phyloP scores from a whole-genome alignment of 2,113 vertebrate genomes.

The Macrotus californicus region DNA sequence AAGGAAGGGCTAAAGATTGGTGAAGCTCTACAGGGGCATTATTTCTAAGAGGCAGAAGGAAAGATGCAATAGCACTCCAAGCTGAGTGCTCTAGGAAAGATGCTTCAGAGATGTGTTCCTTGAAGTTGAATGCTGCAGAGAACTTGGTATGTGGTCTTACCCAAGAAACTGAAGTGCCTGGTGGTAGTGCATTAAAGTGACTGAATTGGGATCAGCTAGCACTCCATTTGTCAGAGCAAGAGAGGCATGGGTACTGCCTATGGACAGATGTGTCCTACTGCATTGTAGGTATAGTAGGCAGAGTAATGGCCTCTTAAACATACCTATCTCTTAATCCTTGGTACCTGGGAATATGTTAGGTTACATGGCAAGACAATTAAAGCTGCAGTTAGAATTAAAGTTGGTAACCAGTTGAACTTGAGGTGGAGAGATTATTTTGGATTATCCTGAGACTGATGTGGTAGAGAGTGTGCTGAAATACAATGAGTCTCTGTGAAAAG shows the following conservation, averaged over 20 bases:
- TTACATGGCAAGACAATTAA: not conserved
- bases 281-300: not conserved
- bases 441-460: not conserved
- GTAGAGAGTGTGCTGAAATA: not conserved
- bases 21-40: not conserved
- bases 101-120: not conserved
- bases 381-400: not conserved
- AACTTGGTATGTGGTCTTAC: not conserved
- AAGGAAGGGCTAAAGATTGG: not conserved
- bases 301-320: not conserved
- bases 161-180: not conserved
- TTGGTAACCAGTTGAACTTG: not conserved
- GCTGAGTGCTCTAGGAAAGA: not conserved
- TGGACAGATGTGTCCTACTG: not conserved
- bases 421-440: not conserved
- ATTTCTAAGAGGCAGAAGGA: not conserved
- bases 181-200: not conserved
- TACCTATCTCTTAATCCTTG: not conserved
- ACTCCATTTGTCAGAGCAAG: not conserved
- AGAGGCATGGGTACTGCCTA: not conserved
- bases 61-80: not conserved
- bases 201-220: not conserved
- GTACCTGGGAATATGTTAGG: not conserved
- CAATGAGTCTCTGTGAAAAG: not conserved
- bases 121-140: not conserved